Percentiles rank a stretch among this genome's conserved stretches.
phyloP scores from a whole-genome alignment of 1,140 invertebrate genomes.

The Drosophila parvula region DNA sequence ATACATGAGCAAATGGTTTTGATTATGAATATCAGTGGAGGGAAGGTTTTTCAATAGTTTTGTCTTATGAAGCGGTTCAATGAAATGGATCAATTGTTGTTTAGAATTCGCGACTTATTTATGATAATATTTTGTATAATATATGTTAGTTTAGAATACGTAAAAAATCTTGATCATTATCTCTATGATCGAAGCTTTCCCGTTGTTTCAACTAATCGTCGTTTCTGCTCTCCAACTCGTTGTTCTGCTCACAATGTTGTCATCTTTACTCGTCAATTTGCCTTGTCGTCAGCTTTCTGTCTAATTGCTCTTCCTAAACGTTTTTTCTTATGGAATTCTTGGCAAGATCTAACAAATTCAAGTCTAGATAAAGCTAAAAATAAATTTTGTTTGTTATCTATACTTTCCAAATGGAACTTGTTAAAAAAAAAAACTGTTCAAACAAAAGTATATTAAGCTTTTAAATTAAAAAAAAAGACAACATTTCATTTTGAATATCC shows the following conservation, averaged over 20 bases:
- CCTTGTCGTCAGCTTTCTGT: too few species aligned
- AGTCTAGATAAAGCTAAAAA: too few species aligned
- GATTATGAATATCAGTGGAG: neutral
- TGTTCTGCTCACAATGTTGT: neutral
- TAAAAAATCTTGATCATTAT: too few species aligned
- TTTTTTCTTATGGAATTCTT: too few species aligned
- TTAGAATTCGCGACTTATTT: neutral
- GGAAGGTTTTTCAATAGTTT: neutral
- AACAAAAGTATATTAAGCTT: neutral
- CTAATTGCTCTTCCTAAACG: too few species aligned
- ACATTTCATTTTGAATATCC: neutral
- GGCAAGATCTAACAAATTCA: too few species aligned
- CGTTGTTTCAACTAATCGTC: neutral
- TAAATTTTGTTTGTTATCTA: too few species aligned
- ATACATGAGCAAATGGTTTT: constrained; percentile 2
- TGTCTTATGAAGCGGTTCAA: fast-evolving
- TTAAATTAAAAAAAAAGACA: neutral
- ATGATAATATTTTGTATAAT: neutral
- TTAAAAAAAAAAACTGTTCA: neutral
- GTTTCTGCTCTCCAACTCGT: neutral
- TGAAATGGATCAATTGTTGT: too few species aligned
- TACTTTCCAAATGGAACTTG: too few species aligned
- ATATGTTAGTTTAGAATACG: neutral
- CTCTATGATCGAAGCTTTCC: neutral
- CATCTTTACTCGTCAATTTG: too few species aligned